These are phyloP conservation scores for Armadillidium nasatum DNA, from an alignment of 1,140 invertebrate species.

Conservation along the genomic window DNA sequence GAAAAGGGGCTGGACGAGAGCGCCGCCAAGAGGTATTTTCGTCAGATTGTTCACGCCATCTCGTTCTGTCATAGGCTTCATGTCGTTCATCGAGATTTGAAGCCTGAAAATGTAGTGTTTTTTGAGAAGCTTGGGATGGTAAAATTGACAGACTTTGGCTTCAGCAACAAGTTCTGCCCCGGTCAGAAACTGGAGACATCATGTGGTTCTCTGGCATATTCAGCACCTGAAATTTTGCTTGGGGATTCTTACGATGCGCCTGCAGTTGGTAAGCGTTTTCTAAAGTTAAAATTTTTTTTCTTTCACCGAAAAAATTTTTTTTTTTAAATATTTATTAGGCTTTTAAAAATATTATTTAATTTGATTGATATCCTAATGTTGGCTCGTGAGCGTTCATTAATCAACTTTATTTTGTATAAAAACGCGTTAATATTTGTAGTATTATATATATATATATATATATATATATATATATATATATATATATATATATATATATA, in stretches of 20 bases:
- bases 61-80: slow-evolving; percentile 95
- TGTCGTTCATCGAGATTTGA: slow-evolving; percentile 90
- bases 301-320: background rate
- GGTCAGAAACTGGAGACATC: slow-evolving; percentile 97
- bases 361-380: too few species aligned
- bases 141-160: slow-evolving; percentile 99
- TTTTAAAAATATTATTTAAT: too few species aligned
- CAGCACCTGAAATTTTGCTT: slow-evolving; percentile 96
- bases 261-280: slow-evolving; percentile 70
- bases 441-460: too few species aligned
- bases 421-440: too few species aligned
- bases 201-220: slow-evolving; percentile 98
- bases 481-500: too few species aligned
- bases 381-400: too few species aligned
- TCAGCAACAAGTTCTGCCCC: slow-evolving; percentile 91
- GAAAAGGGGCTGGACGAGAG: slow-evolving; percentile 59
- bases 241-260: slow-evolving; percentile 92
- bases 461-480: too few species aligned
- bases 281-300: too few species aligned
- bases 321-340: too few species aligned
- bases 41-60: slow-evolving; percentile 92
- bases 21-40: slow-evolving; percentile 76
- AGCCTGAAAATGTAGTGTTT: slow-evolving; percentile 98
- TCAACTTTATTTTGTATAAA: too few species aligned
- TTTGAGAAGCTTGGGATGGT: slow-evolving; percentile 95